A percentile compares a stretch with the other conserved stretches of the same genome.
phyloP scores from a whole-genome alignment of 2,888 invertebrate genomes.

The Gryllus longicercus region DNA sequence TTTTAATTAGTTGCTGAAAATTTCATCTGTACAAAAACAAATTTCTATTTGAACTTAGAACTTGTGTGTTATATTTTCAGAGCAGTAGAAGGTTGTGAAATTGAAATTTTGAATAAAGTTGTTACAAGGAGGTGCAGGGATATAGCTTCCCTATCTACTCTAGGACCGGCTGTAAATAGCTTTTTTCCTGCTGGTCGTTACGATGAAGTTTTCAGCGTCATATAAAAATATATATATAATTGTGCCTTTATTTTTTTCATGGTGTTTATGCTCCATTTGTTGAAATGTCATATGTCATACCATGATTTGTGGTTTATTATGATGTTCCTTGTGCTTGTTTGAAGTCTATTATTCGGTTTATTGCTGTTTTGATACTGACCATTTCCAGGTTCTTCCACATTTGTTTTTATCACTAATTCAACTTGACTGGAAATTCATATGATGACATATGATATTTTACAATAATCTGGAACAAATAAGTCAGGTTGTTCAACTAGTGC shows the following conservation, averaged over 20 bases:
- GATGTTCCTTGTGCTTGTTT: background rate
- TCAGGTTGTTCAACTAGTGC: conserved; percentile 9
- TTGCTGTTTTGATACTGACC: no score
- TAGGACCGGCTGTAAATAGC: conserved; percentile 22
- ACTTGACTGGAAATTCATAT: background rate
- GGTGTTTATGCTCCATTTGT: conserved; percentile 30
- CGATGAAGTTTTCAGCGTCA: conserved; percentile 33
- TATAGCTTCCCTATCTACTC: background rate
- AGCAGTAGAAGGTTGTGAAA: conserved; percentile 30
- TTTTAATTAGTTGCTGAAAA: conserved; percentile 35
- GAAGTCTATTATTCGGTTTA: background rate
- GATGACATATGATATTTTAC: conserved; percentile 9
- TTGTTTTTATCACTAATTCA: no score
- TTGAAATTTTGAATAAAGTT: conserved; percentile 4
- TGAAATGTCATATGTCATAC: conserved; percentile 33
- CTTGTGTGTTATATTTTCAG: conserved; percentile 3
- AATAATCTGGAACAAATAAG: background rate
- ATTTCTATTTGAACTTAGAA: background rate
- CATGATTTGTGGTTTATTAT: conserved; percentile 19
- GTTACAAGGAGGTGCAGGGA: background rate
- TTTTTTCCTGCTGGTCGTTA: conserved; percentile 1
- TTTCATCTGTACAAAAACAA: conserved; percentile 28
- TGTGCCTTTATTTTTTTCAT: conserved; percentile 35
- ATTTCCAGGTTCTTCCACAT: no score
- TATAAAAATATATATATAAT: conserved; percentile 28